phyloP scores from a whole-genome alignment of 1,140 invertebrate genomes.

The Brachystomella parvula region DNA sequence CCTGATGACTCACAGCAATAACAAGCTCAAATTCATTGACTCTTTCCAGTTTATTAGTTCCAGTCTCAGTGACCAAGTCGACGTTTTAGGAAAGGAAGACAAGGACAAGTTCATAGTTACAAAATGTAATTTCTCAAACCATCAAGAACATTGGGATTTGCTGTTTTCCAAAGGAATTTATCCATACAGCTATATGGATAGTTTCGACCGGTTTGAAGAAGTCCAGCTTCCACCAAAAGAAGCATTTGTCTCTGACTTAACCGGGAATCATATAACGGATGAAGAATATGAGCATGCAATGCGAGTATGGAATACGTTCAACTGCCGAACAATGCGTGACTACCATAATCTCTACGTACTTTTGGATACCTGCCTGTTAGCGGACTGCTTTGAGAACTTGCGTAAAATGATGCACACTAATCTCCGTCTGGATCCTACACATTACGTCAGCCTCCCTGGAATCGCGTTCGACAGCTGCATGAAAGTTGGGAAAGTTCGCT shows the following conservation, averaged over 20 bases:
- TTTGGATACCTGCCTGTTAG: constrained; percentile 35
- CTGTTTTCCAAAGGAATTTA: neutral
- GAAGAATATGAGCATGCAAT: constrained; percentile 20
- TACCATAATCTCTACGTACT: constrained; percentile 38
- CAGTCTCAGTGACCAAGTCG: neutral
- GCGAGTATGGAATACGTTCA: constrained; percentile 13
- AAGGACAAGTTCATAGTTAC: neutral
- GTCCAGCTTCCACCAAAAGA: constrained; percentile 28
- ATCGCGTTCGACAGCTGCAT: neutral
- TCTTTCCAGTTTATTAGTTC: constrained; percentile 1
- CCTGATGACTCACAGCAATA: neutral
- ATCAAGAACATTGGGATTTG: neutral
- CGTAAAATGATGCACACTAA: constrained; percentile 28
- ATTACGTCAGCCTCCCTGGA: neutral
- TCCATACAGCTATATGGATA: constrained; percentile 3
- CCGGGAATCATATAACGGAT: constrained; percentile 10
- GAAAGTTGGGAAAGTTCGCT: neutral
- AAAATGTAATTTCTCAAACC: neutral
- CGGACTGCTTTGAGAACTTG: constrained; percentile 39
- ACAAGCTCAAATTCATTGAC: constrained; percentile 2
- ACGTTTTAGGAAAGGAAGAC: neutral
- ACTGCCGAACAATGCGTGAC: constrained; percentile 33
- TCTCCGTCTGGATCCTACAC: constrained; percentile 38
- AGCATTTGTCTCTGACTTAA: constrained; percentile 36
- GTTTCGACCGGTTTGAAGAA: neutral